Evolutionary conservation across 2,797 vertebrate species (phyloP), one percentile per base, ranked within the genome.

Genomic region (Mormyrops boulengeri): DNA sequence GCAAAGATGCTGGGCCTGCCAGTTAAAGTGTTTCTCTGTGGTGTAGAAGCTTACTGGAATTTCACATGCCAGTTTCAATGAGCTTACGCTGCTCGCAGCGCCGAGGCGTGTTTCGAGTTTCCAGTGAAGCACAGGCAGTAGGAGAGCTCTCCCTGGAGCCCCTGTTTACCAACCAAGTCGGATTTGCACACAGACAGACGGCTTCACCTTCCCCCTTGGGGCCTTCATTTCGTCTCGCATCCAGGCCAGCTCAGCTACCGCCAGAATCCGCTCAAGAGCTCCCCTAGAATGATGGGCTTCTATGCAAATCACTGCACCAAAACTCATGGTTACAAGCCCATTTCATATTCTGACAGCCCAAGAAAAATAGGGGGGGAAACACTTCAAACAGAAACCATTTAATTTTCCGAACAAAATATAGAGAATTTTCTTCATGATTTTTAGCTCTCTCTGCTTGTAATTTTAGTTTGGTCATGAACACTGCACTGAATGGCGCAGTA

Each of bases 141-240:
- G 92, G 92, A 94, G 93, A 91, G 55, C 88, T 50, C 94, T 95
- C 96, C 96, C 96, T 89, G 92, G 95, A 96, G 96, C 94, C 94
- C 94, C 94, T 96, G 95, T 96, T 96, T 96, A 96, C 95, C 93
- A 95, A 96, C 94, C 95, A 95, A 96, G 95, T 95, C 94, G 92
- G 95, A 96, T 96, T 96, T 96, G 92, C 93, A 95, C 92, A 88
- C 94, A 96, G 95, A 94, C 95, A 93, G 94, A 94, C 93, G 93
- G 94, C 94, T 95, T 95, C 94, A 95, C 94, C 95, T 94, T 94
- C 93, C 94, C 90, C 93, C 94, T 77, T 66, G 88, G 95, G 95
- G 94, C 93, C 95, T 96, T 95, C 92, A 94, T 96, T 96, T 94
- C 94, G 95, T 95, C 94, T 93, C 93, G 94, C 95, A 95, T 95